Evolutionary conservation across 2,888 invertebrate genomes (phyloP).

Genomic region (Drosophila borealis): DNA sequence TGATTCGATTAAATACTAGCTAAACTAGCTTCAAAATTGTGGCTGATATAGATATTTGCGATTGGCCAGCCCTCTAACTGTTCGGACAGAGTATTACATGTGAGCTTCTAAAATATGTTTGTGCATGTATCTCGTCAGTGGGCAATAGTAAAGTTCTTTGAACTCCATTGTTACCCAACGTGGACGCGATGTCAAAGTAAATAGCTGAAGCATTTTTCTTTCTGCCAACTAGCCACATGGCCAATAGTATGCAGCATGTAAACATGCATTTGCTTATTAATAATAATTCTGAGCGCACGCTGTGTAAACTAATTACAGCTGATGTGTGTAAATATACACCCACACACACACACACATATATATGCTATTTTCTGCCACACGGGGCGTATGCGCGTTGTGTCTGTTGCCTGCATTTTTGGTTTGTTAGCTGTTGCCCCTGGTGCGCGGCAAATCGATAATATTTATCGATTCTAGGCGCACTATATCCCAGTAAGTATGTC

Average conservation of each 20-base stretch:
- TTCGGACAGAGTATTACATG: background rate
- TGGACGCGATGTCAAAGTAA: constrained; percentile 11
- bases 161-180: constrained; percentile 40
- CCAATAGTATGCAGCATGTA: constrained; percentile 35
- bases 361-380: background rate
- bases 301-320: constrained; percentile 68
- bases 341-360: constrained; percentile 4
- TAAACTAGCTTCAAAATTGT: no score
- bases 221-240: constrained; percentile 8
- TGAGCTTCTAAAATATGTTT: constrained; percentile 29
- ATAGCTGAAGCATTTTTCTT: constrained; percentile 11
- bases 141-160: constrained; percentile 60
- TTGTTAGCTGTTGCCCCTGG: constrained; percentile 53
- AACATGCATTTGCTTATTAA: constrained; percentile 59
- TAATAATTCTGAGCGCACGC: constrained; percentile 46
- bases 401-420: constrained; percentile 32
- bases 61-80: background rate
- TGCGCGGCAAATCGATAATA: constrained; percentile 63
- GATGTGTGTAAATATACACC: constrained; percentile 54
- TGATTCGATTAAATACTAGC: no score
- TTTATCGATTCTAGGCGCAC: constrained; percentile 62
- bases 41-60: no score
- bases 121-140: constrained; percentile 3
- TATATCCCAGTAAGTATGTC: constrained; percentile 59
- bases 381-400: constrained; percentile 60